phyloP scores from a whole-genome alignment of 2,797 vertebrate species.

The Pseudocheirus occidentalis region DNA sequence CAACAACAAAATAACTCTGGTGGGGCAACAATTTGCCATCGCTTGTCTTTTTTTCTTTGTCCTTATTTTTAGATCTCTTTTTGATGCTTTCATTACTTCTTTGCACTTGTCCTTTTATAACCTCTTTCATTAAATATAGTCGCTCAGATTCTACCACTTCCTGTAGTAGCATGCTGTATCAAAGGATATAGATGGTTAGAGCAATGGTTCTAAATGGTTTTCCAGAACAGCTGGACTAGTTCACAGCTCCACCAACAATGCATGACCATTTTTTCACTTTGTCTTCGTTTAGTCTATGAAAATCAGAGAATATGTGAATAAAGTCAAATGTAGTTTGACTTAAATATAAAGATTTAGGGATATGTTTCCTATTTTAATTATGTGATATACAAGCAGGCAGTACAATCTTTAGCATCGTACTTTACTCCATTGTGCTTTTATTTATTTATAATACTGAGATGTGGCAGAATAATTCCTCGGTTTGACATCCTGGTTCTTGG shows the following conservation, averaged over 20 bases:
- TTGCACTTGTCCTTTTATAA: background rate
- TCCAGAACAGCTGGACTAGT: background rate
- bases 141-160: background rate
- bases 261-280: background rate
- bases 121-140: background rate
- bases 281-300: background rate
- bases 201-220: too few relatives aligned
- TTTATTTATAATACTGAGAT: background rate
- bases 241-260: background rate
- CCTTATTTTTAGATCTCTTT: background rate
- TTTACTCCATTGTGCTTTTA: background rate
- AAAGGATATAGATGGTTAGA: background rate
- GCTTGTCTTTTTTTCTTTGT: background rate
- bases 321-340: too few relatives aligned
- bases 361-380: background rate
- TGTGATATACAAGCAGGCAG: background rate
- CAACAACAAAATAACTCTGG: too few relatives aligned
- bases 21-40: background rate
- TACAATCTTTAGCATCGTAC: background rate
- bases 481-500: background rate
- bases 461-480: background rate
- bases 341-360: too few relatives aligned
- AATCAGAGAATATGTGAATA: background rate
- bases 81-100: background rate
- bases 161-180: background rate